phyloP scores from a whole-genome alignment of 2,797 vertebrate genomes.

The Sandelia bainsii region DNA sequence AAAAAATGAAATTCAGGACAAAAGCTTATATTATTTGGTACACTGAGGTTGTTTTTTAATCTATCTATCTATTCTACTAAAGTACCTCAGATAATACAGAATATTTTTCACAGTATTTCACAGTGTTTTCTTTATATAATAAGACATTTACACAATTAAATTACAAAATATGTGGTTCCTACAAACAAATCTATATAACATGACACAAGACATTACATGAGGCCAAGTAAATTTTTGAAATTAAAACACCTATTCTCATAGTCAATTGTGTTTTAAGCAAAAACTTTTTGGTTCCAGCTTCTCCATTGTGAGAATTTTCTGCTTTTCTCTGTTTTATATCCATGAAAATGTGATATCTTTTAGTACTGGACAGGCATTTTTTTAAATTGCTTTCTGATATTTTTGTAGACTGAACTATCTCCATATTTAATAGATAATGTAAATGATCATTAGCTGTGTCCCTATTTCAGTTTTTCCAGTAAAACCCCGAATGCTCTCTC shows the following conservation, averaged over 20 bases:
- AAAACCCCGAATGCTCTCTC: conserved; percentile 7
- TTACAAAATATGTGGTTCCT: not conserved
- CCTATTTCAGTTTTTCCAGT: conserved; percentile 14
- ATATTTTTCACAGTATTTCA: not conserved
- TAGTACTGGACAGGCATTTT: too few relatives aligned
- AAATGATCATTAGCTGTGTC: not conserved
- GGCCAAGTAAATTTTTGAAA: too few relatives aligned
- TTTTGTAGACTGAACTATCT: not conserved
- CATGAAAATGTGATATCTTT: not conserved
- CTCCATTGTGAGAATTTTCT: not conserved
- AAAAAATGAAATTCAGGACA: conserved; percentile 25
- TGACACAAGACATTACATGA: not conserved
- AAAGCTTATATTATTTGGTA: conserved; percentile 23
- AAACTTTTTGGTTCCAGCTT: not conserved
- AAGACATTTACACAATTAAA: not conserved
- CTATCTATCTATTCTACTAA: conserved; percentile 13
- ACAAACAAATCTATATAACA: not conserved
- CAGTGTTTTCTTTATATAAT: conserved; percentile 1
- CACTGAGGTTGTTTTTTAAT: conserved; percentile 3
- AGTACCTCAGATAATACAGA: conserved; percentile 16
- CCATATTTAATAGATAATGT: not conserved
- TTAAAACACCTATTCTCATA: not conserved
- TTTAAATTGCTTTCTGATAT: not conserved
- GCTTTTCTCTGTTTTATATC: not conserved
- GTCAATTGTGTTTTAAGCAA: not conserved